A percentile compares a stretch with the other conserved stretches of the same genome.
phyloP scores from a whole-genome alignment of 2,888 invertebrate species.

The Pristionchus fissidentatus region DNA sequence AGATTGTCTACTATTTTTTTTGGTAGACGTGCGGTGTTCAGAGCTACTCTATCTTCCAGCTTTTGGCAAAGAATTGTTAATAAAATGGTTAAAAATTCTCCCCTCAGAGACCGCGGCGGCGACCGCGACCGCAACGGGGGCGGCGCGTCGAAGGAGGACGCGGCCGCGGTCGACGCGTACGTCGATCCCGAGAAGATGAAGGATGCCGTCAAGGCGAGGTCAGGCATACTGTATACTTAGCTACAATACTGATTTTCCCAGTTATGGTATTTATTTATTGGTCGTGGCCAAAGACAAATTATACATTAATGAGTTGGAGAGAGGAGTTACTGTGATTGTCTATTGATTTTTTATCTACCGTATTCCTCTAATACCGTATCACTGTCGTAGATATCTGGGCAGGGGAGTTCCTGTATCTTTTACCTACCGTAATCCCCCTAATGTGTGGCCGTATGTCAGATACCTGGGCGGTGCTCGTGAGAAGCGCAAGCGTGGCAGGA shows the following conservation, averaged over 20 bases:
- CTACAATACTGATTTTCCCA: not conserved
- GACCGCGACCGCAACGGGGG: constrained; percentile 20
- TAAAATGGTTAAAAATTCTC: too few species aligned
- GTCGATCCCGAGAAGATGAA: constrained; percentile 64
- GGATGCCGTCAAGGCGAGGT: constrained; percentile 57
- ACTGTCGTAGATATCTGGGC: not conserved
- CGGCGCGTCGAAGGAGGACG: not conserved
- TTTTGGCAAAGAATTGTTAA: not conserved
- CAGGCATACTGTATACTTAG: not conserved
- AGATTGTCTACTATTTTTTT: too few species aligned
- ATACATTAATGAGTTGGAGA: not conserved
- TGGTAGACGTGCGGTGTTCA: too few species aligned
- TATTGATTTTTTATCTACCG: not conserved
- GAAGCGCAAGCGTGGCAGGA: constrained; percentile 82
- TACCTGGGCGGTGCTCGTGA: constrained; percentile 74
- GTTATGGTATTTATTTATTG: too few species aligned
- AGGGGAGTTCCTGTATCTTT: not conserved
- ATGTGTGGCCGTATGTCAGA: not conserved
- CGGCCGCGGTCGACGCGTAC: constrained; percentile 18
- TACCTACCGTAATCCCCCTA: not conserved
- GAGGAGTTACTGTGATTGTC: too few species aligned
- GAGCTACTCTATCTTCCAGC: too few species aligned
- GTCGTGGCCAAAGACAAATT: too few species aligned
- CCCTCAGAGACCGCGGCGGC: constrained; percentile 39
- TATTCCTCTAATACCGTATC: not conserved